Evolutionary conservation across 1,140 invertebrate genomes (phyloP).

Genomic region (Tetramorium alpestre): DNA sequence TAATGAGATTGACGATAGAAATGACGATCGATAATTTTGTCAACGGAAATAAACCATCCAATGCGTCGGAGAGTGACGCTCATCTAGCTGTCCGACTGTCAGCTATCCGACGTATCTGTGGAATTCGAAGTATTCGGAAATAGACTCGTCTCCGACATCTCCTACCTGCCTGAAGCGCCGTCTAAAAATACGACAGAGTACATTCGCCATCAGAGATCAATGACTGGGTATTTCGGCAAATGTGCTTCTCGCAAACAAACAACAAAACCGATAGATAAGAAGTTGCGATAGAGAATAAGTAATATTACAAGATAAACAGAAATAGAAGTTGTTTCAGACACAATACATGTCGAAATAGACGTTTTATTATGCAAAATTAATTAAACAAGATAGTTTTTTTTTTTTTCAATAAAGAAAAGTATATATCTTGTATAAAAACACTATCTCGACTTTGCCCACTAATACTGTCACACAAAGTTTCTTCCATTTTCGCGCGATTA

Average conservation of each 20-base stretch:
- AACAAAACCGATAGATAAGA: neutral
- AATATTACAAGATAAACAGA: neutral
- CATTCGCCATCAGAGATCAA: conserved; percentile 48
- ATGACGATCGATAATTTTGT: conserved; percentile 43
- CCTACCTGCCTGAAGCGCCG: conserved; percentile 65
- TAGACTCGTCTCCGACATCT: conserved; percentile 71
- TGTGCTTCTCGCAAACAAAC: neutral
- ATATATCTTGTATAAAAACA: neutral
- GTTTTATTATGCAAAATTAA: neutral
- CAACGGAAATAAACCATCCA: conserved; percentile 62
- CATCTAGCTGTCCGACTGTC: conserved; percentile 51
- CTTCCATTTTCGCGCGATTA: conserved; percentile 8
- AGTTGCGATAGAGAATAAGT: neutral
- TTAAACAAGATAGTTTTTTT: neutral
- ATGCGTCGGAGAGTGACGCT: conserved; percentile 27
- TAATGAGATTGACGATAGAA: conserved; percentile 18
- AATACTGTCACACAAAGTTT: conserved; percentile 7
- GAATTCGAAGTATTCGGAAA: conserved; percentile 69
- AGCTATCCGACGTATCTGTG: conserved; percentile 49
- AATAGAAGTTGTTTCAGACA: neutral
- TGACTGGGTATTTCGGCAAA: conserved; percentile 19
- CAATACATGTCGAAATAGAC: neutral
- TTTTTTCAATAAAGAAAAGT: neutral
- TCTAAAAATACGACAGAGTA: conserved; percentile 74
- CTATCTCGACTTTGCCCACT: neutral